A percentile compares a stretch with the other conserved stretches of the same genome.
These are phyloP conservation scores for Eidolon helvum DNA, from an alignment of 2,113 vertebrate genomes.

Conservation along the genomic window DNA sequence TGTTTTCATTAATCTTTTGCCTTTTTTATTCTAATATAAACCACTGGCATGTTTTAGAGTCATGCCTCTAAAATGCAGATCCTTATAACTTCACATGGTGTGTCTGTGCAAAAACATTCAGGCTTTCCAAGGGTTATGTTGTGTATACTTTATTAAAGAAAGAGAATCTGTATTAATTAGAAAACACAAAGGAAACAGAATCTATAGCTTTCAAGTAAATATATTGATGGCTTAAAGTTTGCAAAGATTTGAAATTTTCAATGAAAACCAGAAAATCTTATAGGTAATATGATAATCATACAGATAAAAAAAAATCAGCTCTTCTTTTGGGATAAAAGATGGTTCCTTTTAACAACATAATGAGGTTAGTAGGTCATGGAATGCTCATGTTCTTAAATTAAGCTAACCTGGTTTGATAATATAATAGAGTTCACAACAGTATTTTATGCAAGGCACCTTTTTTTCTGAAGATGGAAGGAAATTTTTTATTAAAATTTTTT, in stretches of 20 bases:
- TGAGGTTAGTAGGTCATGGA: not conserved
- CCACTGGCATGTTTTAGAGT: conserved; percentile 35
- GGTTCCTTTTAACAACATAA: not conserved
- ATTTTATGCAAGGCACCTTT: not conserved
- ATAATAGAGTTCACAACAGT: not conserved
- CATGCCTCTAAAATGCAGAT: not conserved
- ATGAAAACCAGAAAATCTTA: not conserved
- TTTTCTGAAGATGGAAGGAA: not conserved
- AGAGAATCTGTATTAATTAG: not conserved
- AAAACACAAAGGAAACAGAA: not conserved
- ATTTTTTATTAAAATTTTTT: not conserved
- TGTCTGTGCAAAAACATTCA: conserved; percentile 12
- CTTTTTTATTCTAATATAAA: conserved; percentile 69
- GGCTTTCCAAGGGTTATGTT: not conserved
- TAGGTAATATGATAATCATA: not conserved
- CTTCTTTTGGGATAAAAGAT: not conserved
- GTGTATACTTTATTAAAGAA: not conserved
- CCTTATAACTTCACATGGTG: not conserved
- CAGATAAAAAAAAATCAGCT: not conserved
- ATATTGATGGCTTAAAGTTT: not conserved
- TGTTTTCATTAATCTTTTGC: conserved; percentile 6
- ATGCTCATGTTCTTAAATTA: not conserved
- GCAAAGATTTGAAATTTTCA: not conserved
- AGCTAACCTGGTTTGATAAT: not conserved
- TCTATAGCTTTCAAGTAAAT: not conserved